A percentile compares a stretch with the other conserved stretches of the same genome.
These are phyloP conservation scores for Andinoacara biseriatus DNA, from an alignment of 2,113 vertebrate species.

Conservation along the genomic window DNA sequence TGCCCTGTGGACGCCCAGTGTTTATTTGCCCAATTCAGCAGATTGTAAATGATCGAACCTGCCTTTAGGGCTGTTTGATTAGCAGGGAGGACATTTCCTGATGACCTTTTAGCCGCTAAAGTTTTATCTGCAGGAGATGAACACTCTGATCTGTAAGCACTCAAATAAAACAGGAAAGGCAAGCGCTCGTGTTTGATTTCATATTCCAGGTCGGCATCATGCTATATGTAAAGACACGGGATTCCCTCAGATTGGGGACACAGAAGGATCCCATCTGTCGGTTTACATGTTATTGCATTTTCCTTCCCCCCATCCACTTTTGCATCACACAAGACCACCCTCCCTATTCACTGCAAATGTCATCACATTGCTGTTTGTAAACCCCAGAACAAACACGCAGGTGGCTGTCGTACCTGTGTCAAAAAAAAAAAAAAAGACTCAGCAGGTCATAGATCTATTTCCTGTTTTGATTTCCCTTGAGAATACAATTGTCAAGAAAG, in stretches of 20 bases:
- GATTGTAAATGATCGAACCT: conserved; percentile 64
- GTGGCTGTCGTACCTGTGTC: conserved; percentile 34
- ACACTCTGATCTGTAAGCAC: neutral
- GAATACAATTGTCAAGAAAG: neutral
- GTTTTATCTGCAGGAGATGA: conserved; percentile 55
- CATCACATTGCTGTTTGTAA: conserved; percentile 33
- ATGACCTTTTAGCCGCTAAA: conserved; percentile 46
- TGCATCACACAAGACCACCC: conserved; percentile 16
- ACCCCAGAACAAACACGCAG: conserved; percentile 51
- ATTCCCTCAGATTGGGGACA: conserved; percentile 44
- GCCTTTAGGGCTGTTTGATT: conserved; percentile 57
- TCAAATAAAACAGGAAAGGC: conserved; percentile 11
- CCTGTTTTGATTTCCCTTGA: neutral
- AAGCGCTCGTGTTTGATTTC: conserved; percentile 15
- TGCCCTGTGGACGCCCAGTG: neutral
- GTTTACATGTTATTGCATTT: conserved; percentile 60
- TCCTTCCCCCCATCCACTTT: conserved; percentile 4
- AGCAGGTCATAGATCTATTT: conserved; percentile 24
- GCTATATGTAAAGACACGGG: neutral
- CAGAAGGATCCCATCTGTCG: conserved; percentile 67
- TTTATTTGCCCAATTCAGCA: conserved; percentile 43
- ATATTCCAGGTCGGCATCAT: conserved; percentile 29
- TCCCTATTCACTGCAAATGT: conserved; percentile 44
- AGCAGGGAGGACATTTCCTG: conserved; percentile 41
- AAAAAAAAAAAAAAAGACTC: fast-evolving